A percentile compares a stretch with the other conserved stretches of the same genome.
Conservation (phyloP, 2,113 vertebrate genomes). For the Myotis davidii region DNA sequence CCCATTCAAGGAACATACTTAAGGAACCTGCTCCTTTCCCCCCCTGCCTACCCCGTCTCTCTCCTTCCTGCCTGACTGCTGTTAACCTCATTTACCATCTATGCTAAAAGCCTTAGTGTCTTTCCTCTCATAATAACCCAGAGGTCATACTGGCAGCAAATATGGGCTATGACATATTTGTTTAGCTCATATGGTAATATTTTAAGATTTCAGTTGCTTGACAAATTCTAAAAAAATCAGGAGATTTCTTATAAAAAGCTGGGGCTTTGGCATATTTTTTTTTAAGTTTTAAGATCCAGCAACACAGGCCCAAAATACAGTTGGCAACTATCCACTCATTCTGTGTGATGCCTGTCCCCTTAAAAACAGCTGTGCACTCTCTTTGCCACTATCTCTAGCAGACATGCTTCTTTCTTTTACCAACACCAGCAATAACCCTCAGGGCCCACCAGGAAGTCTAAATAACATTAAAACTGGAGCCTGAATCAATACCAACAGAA, state of each 20-base stretch:
- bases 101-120: background rate
- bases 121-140: background rate
- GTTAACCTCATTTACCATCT: background rate
- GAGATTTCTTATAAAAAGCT: constrained; percentile 3
- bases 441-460: background rate
- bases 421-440: background rate
- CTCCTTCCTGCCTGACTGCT: background rate
- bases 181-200: background rate
- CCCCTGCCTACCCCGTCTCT: background rate
- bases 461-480: background rate
- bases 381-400: background rate
- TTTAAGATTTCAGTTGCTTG: background rate
- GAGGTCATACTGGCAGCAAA: background rate
- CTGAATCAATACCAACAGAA: constrained; percentile 14
- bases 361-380: background rate
- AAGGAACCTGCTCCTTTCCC: background rate
- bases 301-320: background rate
- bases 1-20: background rate
- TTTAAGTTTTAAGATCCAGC: background rate
- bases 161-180: background rate
- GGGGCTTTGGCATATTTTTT: background rate
- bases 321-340: background rate
- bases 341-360: background rate
- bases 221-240: constrained; percentile 19
- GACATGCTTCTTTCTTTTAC: background rate